phyloP scores from a whole-genome alignment of 2,797 vertebrate genomes.

The Nothura maculosa region DNA sequence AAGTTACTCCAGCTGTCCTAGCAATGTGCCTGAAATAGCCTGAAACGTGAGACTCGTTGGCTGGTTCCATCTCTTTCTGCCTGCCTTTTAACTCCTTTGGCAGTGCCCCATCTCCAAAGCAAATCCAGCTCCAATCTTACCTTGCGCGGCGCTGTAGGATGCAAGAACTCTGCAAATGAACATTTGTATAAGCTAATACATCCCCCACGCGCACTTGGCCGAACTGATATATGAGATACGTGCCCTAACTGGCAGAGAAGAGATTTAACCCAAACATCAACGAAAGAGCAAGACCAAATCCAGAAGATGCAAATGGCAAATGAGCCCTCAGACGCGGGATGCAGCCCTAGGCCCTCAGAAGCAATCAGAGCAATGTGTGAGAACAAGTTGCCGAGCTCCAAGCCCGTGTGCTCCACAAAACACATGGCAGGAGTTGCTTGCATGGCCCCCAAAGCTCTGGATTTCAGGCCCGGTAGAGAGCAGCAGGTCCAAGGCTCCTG shows the following conservation, averaged over 20 bases:
- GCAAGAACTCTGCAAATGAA: not conserved
- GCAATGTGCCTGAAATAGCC: not conserved
- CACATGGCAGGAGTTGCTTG: not conserved
- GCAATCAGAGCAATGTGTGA: not conserved
- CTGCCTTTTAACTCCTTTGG: not conserved
- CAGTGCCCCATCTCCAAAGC: not conserved
- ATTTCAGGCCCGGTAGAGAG: not conserved
- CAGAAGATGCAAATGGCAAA: not conserved
- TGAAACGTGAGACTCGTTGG: not conserved
- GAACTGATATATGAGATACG: not conserved
- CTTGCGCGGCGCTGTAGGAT: not conserved
- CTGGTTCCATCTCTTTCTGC: not conserved
- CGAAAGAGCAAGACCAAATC: not conserved
- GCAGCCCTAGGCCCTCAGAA: fast-evolving
- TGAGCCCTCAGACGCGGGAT: not conserved
- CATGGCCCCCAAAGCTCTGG: not conserved
- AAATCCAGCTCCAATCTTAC: not conserved
- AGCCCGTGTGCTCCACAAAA: not conserved
- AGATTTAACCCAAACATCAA: not conserved
- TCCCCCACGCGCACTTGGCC: fast-evolving
- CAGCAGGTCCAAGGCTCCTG: not conserved
- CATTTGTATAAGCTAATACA: not conserved
- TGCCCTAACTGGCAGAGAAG: not conserved
- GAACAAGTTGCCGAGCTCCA: not conserved
- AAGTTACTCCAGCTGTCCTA: slow-evolving; percentile 7